Conservation (phyloP, 2,113 vertebrate species). For the Cynoglossus semilaevis region DNA sequence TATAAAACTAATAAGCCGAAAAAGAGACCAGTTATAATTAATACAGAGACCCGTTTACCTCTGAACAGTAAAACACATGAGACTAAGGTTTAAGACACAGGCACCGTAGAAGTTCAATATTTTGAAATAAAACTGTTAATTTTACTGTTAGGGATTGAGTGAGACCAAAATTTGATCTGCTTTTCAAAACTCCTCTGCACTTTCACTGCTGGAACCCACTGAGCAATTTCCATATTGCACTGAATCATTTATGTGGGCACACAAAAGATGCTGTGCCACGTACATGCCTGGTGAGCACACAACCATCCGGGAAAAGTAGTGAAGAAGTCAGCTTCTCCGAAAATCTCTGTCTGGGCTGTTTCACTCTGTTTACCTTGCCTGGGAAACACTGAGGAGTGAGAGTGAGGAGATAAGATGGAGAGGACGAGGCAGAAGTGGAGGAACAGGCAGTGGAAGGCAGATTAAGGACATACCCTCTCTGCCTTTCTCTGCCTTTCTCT, state of each 20-base stretch:
- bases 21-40: no score
- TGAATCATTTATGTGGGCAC: conserved; percentile 54
- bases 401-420: conserved; percentile 22
- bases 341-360: conserved; percentile 19
- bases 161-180: conserved; percentile 13
- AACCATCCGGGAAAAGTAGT: conserved; percentile 9
- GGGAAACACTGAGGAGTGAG: conserved; percentile 17
- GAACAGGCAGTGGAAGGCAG: conserved; percentile 30
- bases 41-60: no score
- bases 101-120: no score
- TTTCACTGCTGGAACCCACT: conserved; percentile 26
- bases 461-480: conserved; percentile 26
- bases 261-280: conserved; percentile 25
- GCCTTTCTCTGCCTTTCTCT: conserved; percentile 9
- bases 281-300: conserved; percentile 14
- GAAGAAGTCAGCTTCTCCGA: conserved; percentile 16
- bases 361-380: conserved; percentile 25
- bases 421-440: conserved; percentile 1
- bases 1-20: no score
- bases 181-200: conserved; percentile 29
- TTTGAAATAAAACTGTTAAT: no score
- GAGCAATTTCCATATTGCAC: conserved; percentile 47
- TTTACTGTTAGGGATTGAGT: no score
- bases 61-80: background rate
- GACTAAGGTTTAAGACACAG: conserved; percentile 1